These are phyloP conservation scores for Xenopus borealis DNA, from an alignment of 2,113 vertebrate genomes.

Conservation along the genomic window DNA sequence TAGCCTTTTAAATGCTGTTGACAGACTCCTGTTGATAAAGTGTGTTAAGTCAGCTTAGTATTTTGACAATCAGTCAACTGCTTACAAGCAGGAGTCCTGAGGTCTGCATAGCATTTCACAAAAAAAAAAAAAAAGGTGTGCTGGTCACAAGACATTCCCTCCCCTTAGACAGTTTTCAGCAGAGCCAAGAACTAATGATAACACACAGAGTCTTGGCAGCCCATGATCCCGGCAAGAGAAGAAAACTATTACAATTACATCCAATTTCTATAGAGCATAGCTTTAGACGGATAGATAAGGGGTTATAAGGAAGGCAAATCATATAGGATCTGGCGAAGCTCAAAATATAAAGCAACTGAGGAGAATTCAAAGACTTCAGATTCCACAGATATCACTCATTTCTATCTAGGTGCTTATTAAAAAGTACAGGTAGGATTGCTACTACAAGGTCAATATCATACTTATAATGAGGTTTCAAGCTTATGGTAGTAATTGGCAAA, in stretches of 20 bases:
- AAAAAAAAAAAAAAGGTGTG: constrained; percentile 48
- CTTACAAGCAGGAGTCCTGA: constrained; percentile 42
- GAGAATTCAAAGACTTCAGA: constrained; percentile 27
- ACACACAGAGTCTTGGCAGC: constrained; percentile 48
- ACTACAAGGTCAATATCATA: too few species aligned
- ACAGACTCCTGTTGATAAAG: constrained; percentile 55
- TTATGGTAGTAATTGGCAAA: too few species aligned
- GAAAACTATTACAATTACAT: constrained; percentile 45
- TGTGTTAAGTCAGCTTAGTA: constrained; percentile 48
- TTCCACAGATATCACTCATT: too few species aligned
- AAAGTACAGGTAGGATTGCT: too few species aligned
- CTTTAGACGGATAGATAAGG: constrained; percentile 46
- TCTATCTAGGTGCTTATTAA: too few species aligned
- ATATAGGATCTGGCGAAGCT: constrained; percentile 48
- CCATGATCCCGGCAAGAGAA: constrained; percentile 31
- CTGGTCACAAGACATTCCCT: constrained; percentile 30
- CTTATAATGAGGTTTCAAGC: too few species aligned
- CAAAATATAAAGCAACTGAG: constrained; percentile 43
- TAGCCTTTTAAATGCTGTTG: constrained; percentile 57
- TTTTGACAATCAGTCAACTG: constrained; percentile 6
- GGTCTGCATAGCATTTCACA: constrained; percentile 14
- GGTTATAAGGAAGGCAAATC: constrained; percentile 48
- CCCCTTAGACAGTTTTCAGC: constrained; percentile 40
- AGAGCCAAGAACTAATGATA: constrained; percentile 47
- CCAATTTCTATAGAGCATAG: constrained; percentile 45